Evolutionary conservation across 2,113 vertebrate species (phyloP).

Genomic region (Myrmecobius fasciatus): DNA sequence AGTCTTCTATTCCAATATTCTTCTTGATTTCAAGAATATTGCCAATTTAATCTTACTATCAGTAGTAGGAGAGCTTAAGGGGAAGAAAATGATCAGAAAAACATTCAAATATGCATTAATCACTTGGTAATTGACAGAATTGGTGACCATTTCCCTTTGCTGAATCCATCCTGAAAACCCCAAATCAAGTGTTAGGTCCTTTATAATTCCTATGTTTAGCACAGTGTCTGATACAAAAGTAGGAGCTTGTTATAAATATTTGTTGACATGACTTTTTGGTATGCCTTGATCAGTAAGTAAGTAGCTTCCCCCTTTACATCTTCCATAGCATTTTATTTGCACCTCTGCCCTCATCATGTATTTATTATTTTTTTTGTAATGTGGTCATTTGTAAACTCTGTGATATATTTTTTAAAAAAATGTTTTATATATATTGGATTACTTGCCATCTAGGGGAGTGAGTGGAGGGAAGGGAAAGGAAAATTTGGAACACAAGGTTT

Average conservation of each 20-base stretch:
- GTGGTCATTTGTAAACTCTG: too few species aligned
- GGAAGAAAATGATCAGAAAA: not conserved
- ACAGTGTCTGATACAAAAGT: not conserved
- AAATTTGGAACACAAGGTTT: too few species aligned
- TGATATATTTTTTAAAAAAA: too few species aligned
- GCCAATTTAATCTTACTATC: not conserved
- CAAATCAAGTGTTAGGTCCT: not conserved
- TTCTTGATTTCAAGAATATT: not conserved
- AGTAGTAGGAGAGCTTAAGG: not conserved
- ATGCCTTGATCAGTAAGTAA: too few species aligned
- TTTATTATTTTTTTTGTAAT: too few species aligned
- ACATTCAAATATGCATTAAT: not conserved
- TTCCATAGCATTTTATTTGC: not conserved
- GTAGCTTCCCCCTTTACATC: not conserved
- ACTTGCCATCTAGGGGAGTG: too few species aligned
- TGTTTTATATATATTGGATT: too few species aligned
- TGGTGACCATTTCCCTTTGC: not conserved
- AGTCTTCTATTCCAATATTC: not conserved
- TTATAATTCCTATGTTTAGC: not conserved
- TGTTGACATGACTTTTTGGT: not conserved
- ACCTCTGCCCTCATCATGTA: not conserved
- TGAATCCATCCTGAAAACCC: not conserved
- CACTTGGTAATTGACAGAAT: not conserved
- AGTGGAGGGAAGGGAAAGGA: too few species aligned
- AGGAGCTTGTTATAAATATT: not conserved